Evolutionary conservation across 2,797 vertebrate species (phyloP), one percentile per base, ranked within the genome.

Genomic region (Xiphorhynchus erythropygius): DNA sequence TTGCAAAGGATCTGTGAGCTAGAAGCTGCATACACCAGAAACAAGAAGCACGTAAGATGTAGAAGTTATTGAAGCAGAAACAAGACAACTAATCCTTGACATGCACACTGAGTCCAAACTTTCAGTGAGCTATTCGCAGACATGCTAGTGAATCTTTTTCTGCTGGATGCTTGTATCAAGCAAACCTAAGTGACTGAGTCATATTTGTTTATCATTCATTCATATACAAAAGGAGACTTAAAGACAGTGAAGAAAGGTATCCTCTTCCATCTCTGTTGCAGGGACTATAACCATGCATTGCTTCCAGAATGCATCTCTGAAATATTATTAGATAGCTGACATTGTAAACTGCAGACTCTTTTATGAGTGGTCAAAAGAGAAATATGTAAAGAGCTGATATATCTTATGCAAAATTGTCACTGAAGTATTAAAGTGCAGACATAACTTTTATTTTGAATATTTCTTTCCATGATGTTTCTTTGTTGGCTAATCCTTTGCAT

Each of bases 401-500:
- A 85, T 95, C 80, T 94, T 68, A 53, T 24, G n/a, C 59, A 82
- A 93, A 95, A 69, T 83, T 65, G 73, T 93, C 28, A 75, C 23
- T 35, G 70, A 91, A 96, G 71, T 78, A 95, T 92, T 96, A 96
- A 96, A 96, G 71, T 71, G 14, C 41, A 91, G 87, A 76, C 93
- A 65, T 46, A 79, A 81, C 28, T 89, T 96, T 97, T 91, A 84
- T 97, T 95, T 92, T 88, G 41, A 82, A 76, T 91, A 75, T 78
- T 71, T 95, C 78, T 91, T 95, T 91, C 69, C 13, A 27, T 94
- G 76, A 33, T 92, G 55, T 88, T 97, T 55, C 67, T 96, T 84
- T 79, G 69, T 93, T 96, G 91, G 65, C 69, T 89, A 96, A 95
- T 94, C 55, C 75, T 96, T 95, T 94, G 85, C 95, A 90, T 91